Evolutionary conservation across 1,140 invertebrate species (phyloP), one percentile per base, ranked within the genome.

Genomic region (Platyura marginata): DNA sequence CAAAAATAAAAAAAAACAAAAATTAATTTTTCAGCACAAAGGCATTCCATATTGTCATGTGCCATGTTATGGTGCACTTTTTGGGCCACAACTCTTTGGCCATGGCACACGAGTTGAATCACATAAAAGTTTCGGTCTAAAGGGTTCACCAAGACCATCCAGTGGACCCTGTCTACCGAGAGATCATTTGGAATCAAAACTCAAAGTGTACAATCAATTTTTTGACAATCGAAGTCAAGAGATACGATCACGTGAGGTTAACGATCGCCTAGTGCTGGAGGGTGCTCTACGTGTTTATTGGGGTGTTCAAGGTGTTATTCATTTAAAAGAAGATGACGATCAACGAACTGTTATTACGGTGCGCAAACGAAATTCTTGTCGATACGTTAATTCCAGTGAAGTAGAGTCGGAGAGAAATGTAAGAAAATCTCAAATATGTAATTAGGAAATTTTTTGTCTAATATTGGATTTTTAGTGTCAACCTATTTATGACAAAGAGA

Each of bases 41-140:
- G 83, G 83, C 41, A 80, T 86, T 43, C 86, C 88, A 33, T 92
- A 90, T 54, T 92, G 87, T 49, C 79, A 91, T 66, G 81, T 86
- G 23, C 87, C 86, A 23, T 92, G 88, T 57, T 91, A 92, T 61
- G 79, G 82, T 45, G 84, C 84, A 13, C 56, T 89, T 13, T 92
- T 90, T 66, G 87, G 87, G 33, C 84, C 85, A 19, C 77, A 82
- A 50, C 65, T 89, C 11, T 85, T 87, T 65, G 85, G 85, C 8
- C 85, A 89, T 63, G 85, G 85, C 16, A 87, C 83, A 22, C 70
- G 81, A 56, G 81, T 87, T 19, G 82, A 85, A 62, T 84, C 83
- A 45, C 83, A 87, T 56, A 84, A 81, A 41, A 86, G 80, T 62
- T 88, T 85, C 65, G 81, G 81, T 4, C 74, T 74, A 55, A 75